Conservation (phyloP, 2,888 invertebrate species). For the Malthinus seriepunctatus region DNA sequence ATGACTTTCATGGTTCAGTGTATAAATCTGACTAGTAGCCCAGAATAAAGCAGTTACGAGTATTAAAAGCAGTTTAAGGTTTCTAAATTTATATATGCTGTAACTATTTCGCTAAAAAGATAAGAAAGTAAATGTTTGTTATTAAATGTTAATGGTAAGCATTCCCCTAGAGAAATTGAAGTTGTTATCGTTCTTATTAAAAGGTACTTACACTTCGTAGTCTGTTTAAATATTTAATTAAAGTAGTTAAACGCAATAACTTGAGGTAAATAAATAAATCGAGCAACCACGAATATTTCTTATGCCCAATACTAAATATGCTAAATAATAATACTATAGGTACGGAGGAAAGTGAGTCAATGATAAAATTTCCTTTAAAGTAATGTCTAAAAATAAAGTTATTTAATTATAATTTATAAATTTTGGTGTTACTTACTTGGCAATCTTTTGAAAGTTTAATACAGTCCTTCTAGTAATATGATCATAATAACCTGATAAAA, state of each 20-base stretch:
- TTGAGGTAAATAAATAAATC: slow-evolving; percentile 43
- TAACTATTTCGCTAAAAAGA: slow-evolving; percentile 22
- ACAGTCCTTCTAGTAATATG: slow-evolving; percentile 46
- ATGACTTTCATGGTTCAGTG: neutral
- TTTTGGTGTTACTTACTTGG: slow-evolving; percentile 32
- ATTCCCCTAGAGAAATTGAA: too few relatives aligned
- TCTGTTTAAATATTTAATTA: slow-evolving; percentile 43
- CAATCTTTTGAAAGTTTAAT: slow-evolving; percentile 44
- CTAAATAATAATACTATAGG: slow-evolving; percentile 41
- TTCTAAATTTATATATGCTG: slow-evolving; percentile 29
- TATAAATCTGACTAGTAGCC: slow-evolving; percentile 15
- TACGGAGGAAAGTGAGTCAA: slow-evolving; percentile 44
- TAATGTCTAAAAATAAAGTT: slow-evolving; percentile 44
- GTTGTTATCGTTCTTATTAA: too few relatives aligned
- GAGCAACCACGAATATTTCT: slow-evolving; percentile 41
- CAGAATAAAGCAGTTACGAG: slow-evolving; percentile 27
- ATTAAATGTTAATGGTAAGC: too few relatives aligned
- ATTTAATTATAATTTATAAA: neutral
- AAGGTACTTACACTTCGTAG: slow-evolving; percentile 44
- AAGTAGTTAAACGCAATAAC: slow-evolving; percentile 44
- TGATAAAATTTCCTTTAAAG: slow-evolving; percentile 42
- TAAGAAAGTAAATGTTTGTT: too few relatives aligned
- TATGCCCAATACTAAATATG: slow-evolving; percentile 22
- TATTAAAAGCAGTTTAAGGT: slow-evolving; percentile 20
- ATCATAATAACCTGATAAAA: slow-evolving; percentile 52